Conservation (phyloP, 2,797 vertebrate genomes). For the Melanotaenia trifasciata region DNA sequence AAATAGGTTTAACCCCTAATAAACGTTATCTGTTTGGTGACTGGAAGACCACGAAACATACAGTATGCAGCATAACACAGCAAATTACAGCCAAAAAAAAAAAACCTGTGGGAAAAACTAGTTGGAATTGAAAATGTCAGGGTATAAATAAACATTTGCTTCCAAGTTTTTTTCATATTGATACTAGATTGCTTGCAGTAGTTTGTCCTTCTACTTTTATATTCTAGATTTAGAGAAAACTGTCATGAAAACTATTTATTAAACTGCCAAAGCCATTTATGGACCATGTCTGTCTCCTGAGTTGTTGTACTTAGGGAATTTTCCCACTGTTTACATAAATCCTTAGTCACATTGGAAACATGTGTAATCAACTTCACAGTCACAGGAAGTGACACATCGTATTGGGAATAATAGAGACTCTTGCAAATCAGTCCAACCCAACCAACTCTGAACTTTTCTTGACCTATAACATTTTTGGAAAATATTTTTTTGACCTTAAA, state of each 20-base stretch:
- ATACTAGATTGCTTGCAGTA: not conserved
- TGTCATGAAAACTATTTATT: not conserved
- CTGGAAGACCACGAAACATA: too few relatives aligned
- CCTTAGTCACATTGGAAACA: slow-evolving; percentile 34
- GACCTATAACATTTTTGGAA: slow-evolving; percentile 5
- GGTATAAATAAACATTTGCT: too few relatives aligned
- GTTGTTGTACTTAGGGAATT: slow-evolving; percentile 7
- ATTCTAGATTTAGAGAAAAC: not conserved
- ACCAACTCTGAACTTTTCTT: slow-evolving; percentile 12
- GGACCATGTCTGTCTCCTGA: not conserved
- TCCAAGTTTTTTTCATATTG: not conserved
- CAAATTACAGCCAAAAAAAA: not conserved
- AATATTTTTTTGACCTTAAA: not conserved
- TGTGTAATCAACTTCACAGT: slow-evolving; percentile 16
- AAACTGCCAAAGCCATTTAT: not conserved
- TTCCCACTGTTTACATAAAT: not conserved
- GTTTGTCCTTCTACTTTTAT: not conserved
- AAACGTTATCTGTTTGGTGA: too few relatives aligned
- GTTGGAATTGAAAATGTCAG: too few relatives aligned
- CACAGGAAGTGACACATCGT: slow-evolving; percentile 52
- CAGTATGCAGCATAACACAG: not conserved
- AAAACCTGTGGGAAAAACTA: not conserved
- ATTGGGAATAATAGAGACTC: slow-evolving; percentile 28
- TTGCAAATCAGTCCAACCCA: slow-evolving; percentile 22
- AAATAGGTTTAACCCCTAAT: too few relatives aligned